Conservation (phyloP, 2,888 invertebrate genomes). For the Eupithecia tripunctaria region DNA sequence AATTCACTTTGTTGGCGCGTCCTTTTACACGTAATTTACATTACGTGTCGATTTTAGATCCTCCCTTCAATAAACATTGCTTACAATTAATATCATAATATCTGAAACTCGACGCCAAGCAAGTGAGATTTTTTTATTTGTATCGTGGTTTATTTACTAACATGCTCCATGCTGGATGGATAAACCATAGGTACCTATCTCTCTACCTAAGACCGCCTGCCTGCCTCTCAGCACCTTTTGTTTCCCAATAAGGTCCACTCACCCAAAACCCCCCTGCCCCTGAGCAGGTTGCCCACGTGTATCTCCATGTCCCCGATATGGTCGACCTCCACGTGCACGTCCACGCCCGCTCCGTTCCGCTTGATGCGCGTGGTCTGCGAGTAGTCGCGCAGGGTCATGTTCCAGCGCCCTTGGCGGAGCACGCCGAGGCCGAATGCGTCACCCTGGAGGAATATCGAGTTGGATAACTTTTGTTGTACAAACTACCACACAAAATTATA, state of each 20-base stretch:
- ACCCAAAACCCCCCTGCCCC: conserved; percentile 88
- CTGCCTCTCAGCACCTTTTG: background rate
- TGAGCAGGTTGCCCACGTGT: conserved; percentile 89
- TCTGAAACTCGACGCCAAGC: too few relatives aligned
- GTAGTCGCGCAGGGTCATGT: conserved; percentile 89
- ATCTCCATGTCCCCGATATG: conserved; percentile 90
- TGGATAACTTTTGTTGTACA: background rate
- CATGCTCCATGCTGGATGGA: too few relatives aligned
- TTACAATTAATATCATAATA: too few relatives aligned
- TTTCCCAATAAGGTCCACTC: conserved; percentile 37
- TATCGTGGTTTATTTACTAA: too few relatives aligned
- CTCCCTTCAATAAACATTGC: too few relatives aligned
- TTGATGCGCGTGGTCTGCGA: conserved; percentile 87
- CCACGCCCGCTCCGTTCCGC: conserved; percentile 76
- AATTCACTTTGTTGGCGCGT: too few relatives aligned
- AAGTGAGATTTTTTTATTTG: too few relatives aligned
- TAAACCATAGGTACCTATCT: background rate
- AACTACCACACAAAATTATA: background rate
- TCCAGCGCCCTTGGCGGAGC: conserved; percentile 88
- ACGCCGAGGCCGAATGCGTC: conserved; percentile 86
- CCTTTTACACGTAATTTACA: too few relatives aligned
- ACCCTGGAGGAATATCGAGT: conserved; percentile 64
- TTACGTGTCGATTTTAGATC: too few relatives aligned
- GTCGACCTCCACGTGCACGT: conserved; percentile 89
- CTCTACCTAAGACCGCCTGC: background rate